These are phyloP conservation scores for Pipistrellus kuhlii DNA, from an alignment of 2,797 vertebrate genomes.

Conservation along the genomic window DNA sequence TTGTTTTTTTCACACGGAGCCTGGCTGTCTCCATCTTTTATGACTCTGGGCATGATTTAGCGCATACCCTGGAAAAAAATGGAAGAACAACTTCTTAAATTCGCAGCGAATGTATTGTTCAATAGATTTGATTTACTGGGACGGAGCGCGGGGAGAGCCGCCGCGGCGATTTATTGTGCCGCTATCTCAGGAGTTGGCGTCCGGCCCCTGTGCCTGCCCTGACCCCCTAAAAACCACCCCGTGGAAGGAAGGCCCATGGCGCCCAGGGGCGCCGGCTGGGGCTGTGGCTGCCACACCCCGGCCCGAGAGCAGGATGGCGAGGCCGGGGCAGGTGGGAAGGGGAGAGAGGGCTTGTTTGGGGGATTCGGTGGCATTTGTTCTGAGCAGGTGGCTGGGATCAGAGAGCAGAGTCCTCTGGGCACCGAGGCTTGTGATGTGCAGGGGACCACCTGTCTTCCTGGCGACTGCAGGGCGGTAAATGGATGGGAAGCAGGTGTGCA, in stretches of 20 bases:
- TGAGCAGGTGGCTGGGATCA: constrained; percentile 1
- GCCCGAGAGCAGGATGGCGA: not conserved
- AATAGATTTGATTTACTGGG: constrained; percentile 85
- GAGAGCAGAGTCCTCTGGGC: constrained; percentile 30
- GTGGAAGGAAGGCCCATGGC: not conserved
- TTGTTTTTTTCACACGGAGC: constrained; percentile 3
- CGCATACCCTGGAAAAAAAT: constrained; percentile 83
- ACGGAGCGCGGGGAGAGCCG: constrained; percentile 73
- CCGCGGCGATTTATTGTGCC: constrained; percentile 76
- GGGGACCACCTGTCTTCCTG: not conserved
- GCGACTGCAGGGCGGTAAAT: constrained; percentile 9
- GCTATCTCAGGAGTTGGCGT: constrained; percentile 62
- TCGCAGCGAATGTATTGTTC: constrained; percentile 82
- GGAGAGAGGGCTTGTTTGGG: not conserved
- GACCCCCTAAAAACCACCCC: constrained; percentile 40
- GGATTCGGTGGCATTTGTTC: constrained; percentile 17
- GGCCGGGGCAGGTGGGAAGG: not conserved
- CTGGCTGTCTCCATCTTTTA: constrained; percentile 80
- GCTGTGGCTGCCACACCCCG: not conserved
- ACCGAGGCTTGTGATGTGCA: not conserved
- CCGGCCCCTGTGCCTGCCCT: constrained; percentile 33
- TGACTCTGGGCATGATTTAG: constrained; percentile 85
- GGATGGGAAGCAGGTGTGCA: not conserved
- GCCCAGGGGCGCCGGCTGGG: not conserved
- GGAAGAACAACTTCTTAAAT: constrained; percentile 86